Evolutionary conservation across 2,113 vertebrate species (phyloP), one percentile per base, ranked within the genome.

Genomic region (Pholis gunnellus): DNA sequence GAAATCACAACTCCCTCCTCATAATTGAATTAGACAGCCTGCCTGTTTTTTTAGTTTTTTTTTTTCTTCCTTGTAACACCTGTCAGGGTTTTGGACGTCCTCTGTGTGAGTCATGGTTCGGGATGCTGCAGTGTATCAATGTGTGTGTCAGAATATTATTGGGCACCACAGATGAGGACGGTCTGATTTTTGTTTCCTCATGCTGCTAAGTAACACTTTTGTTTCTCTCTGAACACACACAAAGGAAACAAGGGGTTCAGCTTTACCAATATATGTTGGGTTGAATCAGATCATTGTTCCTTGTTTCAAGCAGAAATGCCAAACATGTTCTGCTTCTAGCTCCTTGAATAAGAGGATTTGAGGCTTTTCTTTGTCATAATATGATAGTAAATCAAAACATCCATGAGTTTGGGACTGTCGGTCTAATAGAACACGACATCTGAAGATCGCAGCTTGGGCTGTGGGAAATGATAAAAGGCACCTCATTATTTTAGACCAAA

Each of bases 11-110:
- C 79, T 63, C 18, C 11, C 44, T 70, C 22, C 59, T 75, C 54
- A 17, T 73, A 78, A 83, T 59, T 82, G 44, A 79, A 79, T 85
- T 27, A 65, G 38, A 75, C 73, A 54, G 64, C 42, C 6, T 27
- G 57, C 42, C 5, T 44, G 34, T 17, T 17, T 6, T 4, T 56
- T 81, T 63, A 44, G n/a, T 44, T 40, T 17, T 17, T 5, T 5
- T 3, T 76, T 60, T 48, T 36, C 38, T 34, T 17, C 18, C 52
- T 9, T 13, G 9, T 57, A 67, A 67, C 77, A 81, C 75, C 65
- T 82, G 68, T 74, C 69, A 79, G 29, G 52, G 67, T 69, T 59
- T 13, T 48, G 63, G 44, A 59, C 46, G 44, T 72, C 38, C 34
- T 79, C 31, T 72, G 27, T 13, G 22, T 80, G 81, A 84, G n/a